phyloP scores from a whole-genome alignment of 1,140 invertebrate species.

The Augochlora pura region DNA sequence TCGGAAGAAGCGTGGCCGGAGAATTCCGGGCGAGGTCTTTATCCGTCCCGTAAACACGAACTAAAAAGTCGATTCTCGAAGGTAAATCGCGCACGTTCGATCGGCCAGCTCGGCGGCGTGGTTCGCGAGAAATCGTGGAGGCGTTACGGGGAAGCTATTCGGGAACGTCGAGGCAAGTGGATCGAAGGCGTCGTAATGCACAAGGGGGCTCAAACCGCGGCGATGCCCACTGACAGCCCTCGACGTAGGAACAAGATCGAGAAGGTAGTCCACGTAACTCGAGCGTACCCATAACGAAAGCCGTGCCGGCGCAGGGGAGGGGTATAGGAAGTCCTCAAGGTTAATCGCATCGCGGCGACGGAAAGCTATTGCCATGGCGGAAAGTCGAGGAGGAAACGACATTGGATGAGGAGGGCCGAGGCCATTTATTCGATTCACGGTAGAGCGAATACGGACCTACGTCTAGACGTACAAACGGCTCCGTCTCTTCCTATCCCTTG shows the following conservation, averaged over 20 bases:
- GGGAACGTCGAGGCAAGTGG: neutral
- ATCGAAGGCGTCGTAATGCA: conserved; percentile 19
- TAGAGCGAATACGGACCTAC: conserved; percentile 61
- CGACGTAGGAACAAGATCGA: conserved; percentile 38
- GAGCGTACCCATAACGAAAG: conserved; percentile 43
- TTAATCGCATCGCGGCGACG: conserved; percentile 64
- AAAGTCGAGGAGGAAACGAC: conserved; percentile 57
- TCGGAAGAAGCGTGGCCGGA: neutral
- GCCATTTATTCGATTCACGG: conserved; percentile 67
- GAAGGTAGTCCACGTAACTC: conserved; percentile 43
- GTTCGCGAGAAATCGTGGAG: neutral
- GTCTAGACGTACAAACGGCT: conserved; percentile 64
- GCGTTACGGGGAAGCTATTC: conserved; percentile 2
- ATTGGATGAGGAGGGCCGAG: conserved; percentile 43
- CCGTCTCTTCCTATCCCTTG: conserved; percentile 29
- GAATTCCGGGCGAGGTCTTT: neutral
- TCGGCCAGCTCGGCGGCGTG: neutral
- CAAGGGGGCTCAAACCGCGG: conserved; percentile 10
- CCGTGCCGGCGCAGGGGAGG: neutral
- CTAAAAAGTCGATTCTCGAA: neutral
- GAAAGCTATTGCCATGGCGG: conserved; percentile 62
- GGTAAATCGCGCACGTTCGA: neutral
- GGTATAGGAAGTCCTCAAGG: conserved; percentile 62
- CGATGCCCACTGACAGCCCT: conserved; percentile 35
- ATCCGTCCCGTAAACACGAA: neutral